Conservation (phyloP, 1,140 invertebrate genomes). For the Drosophila subpulchrella region DNA sequence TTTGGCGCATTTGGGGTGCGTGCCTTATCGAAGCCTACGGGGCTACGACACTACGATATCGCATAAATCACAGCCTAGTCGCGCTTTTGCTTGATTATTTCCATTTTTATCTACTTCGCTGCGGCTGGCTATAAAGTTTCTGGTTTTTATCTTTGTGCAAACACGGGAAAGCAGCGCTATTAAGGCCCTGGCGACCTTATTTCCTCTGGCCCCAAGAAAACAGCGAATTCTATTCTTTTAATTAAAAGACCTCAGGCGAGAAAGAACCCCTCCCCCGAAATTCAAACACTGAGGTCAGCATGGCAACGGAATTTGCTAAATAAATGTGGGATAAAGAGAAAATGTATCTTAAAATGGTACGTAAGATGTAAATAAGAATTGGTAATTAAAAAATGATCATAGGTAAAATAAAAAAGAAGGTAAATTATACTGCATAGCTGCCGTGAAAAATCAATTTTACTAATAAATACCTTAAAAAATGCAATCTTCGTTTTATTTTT, state of each 20-base stretch:
- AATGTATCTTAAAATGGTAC: background rate
- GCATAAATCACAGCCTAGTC: constrained; percentile 78
- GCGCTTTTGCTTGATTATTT: constrained; percentile 67
- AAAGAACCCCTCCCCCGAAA: background rate
- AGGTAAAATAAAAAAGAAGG: background rate
- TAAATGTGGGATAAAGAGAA: background rate
- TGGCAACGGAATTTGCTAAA: background rate
- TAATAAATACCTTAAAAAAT: too few relatives aligned
- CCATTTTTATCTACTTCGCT: constrained; percentile 74
- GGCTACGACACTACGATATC: constrained; percentile 65
- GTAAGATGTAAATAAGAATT: too few relatives aligned
- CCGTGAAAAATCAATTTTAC: too few relatives aligned
- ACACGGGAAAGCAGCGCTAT: constrained; percentile 61
- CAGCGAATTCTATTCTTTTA: constrained; percentile 51
- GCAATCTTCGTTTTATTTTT: background rate
- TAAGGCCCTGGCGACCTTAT: constrained; percentile 76
- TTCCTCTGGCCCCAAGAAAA: constrained; percentile 45
- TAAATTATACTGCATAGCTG: too few relatives aligned
- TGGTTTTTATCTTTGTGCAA: constrained; percentile 75
- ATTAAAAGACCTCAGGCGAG: constrained; percentile 32
- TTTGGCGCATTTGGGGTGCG: constrained; percentile 59
- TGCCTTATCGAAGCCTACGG: constrained; percentile 62
- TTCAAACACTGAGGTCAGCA: constrained; percentile 13
- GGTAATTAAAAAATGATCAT: background rate
- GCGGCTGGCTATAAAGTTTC: constrained; percentile 71